phyloP scores from a whole-genome alignment of 1,140 invertebrate species.

The Drosophila ogumai region DNA sequence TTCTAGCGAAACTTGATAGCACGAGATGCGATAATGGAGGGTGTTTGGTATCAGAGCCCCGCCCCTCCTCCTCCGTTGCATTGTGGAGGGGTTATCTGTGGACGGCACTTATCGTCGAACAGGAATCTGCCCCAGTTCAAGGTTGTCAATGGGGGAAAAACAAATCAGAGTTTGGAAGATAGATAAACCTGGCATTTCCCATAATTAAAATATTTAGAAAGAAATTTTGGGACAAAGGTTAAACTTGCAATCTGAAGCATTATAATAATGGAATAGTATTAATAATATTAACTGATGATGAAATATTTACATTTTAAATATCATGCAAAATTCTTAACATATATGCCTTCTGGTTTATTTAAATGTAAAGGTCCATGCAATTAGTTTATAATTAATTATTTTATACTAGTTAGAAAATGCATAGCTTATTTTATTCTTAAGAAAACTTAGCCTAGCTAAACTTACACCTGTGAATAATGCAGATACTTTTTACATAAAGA shows the following conservation, averaged over 20 bases:
- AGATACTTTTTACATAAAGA: conserved; percentile 6
- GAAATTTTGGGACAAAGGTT: neutral
- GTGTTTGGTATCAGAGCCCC: conserved; percentile 17
- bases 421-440: no score
- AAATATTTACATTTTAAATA: no score
- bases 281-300: no score
- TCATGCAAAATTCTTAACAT: neutral
- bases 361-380: no score
- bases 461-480: conserved; percentile 45
- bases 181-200: conserved; percentile 14
- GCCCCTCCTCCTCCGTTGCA: neutral
- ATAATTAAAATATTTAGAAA: neutral
- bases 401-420: no score
- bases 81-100: conserved; percentile 12
- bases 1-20: conserved; percentile 39
- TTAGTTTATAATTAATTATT: no score
- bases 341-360: no score
- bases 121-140: conserved; percentile 42
- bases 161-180: neutral
- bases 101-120: conserved; percentile 21
- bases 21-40: conserved; percentile 17
- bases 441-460: no score
- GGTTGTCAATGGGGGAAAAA: conserved; percentile 23
- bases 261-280: neutral
- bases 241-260: neutral